Base-by-base conservation (phyloP, 2,888 invertebrate species). In the Parnassius smintheus region DNA sequence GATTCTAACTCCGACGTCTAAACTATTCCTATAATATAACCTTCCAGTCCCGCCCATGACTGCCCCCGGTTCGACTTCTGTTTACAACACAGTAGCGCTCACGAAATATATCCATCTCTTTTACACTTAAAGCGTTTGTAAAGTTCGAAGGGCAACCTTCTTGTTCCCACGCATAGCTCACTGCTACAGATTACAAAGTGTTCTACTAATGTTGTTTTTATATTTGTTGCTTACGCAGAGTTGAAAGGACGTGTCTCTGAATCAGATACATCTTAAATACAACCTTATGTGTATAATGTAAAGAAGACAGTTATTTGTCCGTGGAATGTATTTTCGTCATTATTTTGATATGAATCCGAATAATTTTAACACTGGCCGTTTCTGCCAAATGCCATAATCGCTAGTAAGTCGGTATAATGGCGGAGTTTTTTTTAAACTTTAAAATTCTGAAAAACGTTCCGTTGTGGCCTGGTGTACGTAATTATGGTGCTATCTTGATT, bases 401-500 rank as follows among this genome's bases (percentile, higher is more conserved):
- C 80, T 78, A 79, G 77, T 78, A 76, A 78, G 73, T 74, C 67
- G 72, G 71, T 78, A 72, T 78, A 81, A 88, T 88, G 88, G 87
- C 83, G 81, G 80, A 70, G 71, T 78, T 85, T 84, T 83, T 83
- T 81, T 83, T 80, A 72, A 46, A 59, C 11, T 62, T 62, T 62
- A 59, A 61, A 74, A 74, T 77, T 81, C 79, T 76, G 77, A 82
- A 82, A 35, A 83, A 82, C 77, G 80, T 86, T 86, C 78, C 80
- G 77, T 77, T 74, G 77, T 77, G 74, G 77, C 77, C 75, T 73
- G 82, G 78, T 82, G 85, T 81, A 83, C 76, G 83, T 84, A 91
- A 90, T 91, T 90, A 89, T 75, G 69, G 68, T 70, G 77, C 80
- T 91, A 90, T 91, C 89, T 78, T 82, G 91, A 91, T 91, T 81